A percentile compares a stretch with the other conserved stretches of the same genome.
Evolutionary conservation across 2,888 invertebrate genomes (phyloP).

Genomic region (Philonicus albiceps): DNA sequence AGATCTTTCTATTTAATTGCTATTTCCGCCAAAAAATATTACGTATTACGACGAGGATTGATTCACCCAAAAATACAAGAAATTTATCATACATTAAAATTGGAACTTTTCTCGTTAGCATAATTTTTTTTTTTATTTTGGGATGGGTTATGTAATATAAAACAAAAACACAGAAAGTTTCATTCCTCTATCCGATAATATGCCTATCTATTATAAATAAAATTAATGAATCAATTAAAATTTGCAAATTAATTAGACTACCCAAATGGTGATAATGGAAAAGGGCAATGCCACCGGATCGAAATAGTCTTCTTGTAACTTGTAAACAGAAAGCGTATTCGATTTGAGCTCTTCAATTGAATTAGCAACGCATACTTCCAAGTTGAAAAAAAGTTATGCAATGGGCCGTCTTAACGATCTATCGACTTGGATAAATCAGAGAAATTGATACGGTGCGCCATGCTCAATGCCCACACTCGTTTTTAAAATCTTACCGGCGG

Average conservation of each 20-base stretch:
- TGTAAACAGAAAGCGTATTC: not conserved
- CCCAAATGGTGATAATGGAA: not conserved
- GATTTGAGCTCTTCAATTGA: not conserved
- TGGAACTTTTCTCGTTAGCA: not conserved
- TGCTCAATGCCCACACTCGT: not conserved
- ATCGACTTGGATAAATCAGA: conserved; percentile 13
- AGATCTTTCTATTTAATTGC: not conserved
- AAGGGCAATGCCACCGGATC: not conserved
- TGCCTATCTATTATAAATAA: not conserved
- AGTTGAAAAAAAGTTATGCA: not conserved
- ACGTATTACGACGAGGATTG: not conserved
- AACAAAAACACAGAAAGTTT: not conserved
- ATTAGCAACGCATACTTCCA: not conserved
- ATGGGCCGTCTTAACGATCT: not conserved
- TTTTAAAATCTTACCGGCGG: not conserved
- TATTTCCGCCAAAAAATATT: not conserved
- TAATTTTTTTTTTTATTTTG: not conserved
- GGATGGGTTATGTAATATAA: not conserved
- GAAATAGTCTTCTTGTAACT: not conserved
- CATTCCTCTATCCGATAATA: not conserved
- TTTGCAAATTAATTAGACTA: not conserved
- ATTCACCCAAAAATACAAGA: not conserved
- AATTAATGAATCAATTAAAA: not conserved
- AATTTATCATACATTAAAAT: not conserved
- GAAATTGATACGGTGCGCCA: not conserved